phyloP scores from a whole-genome alignment of 2,113 vertebrate species.

The Cyprinodon variegatus region DNA sequence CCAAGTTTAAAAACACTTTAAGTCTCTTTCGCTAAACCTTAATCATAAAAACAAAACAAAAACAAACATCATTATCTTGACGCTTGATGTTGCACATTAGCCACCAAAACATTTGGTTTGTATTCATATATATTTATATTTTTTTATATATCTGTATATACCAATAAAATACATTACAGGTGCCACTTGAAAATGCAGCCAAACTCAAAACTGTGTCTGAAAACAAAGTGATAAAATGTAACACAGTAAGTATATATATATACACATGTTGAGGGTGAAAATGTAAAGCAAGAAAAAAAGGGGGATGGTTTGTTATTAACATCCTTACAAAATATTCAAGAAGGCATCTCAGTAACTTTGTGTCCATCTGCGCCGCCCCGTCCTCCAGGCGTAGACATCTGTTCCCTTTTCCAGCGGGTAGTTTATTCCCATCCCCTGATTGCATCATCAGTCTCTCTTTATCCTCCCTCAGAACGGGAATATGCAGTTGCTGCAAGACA shows the following conservation, averaged over 20 bases:
- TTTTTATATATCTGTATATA: conserved; percentile 63
- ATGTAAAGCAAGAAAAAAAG: conserved; percentile 44
- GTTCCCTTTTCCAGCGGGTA: conserved; percentile 71
- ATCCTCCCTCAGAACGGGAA: conserved; percentile 47
- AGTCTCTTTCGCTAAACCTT: conserved; percentile 47
- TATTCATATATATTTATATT: conserved; percentile 67
- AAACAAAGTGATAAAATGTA: conserved; percentile 78
- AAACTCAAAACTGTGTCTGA: conserved; percentile 90
- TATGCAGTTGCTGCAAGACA: conserved; percentile 49
- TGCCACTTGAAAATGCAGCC: conserved; percentile 91
- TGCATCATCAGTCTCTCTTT: conserved; percentile 34
- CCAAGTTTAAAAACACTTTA: conserved; percentile 46
- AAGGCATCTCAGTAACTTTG: conserved; percentile 87
- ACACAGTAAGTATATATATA: conserved; percentile 89
- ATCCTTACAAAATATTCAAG: conserved; percentile 99
- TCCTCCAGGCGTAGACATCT: conserved; percentile 45
- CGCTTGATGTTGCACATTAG: conserved; percentile 59
- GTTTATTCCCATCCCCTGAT: conserved; percentile 51
- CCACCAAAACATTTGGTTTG: conserved; percentile 65
- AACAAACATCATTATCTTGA: conserved; percentile 29
- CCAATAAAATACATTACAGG: conserved; percentile 90
- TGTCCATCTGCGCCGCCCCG: conserved; percentile 57
- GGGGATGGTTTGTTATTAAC: conserved; percentile 84
- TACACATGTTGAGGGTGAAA: conserved; percentile 83
- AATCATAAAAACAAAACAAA: conserved; percentile 25